Evolutionary conservation across 64 coral and sea anemone genomes (phyloP), one percentile per base, ranked within the genome.

Genomic region (Montipora efflorescens): DNA sequence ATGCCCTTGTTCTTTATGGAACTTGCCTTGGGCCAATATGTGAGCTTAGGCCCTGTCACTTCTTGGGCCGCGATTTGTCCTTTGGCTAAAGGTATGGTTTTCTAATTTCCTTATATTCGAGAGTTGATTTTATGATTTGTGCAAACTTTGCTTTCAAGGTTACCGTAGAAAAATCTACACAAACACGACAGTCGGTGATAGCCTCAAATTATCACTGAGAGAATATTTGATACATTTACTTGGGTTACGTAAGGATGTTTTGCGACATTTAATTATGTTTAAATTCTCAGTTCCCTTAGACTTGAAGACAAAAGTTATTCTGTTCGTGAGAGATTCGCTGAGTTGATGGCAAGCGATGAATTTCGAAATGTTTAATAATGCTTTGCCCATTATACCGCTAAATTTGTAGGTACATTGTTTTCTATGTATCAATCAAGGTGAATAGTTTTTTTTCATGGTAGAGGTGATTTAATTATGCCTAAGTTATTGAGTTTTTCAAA

Each of bases 1-100:
- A 99, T 99, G 98, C 98, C 98, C 21, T 83, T 99, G 52, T 99
- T 99, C 84, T 99, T 99, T 67, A 99, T 99, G 98, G 98, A 99
- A 90, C 82, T 99, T 20, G 95, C 98, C 1, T 84, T 99, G 0
- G 98, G 98, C 0, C 98, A 99, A 55, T 96, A 87, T 48, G 77
- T 99, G 5, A 93, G 94, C 18, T 90, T 99, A 11, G 98, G 98
- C 11, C 98, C 98, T 2, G 98, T 99, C 5, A 99, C 92, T 10
- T 99, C 98, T 8, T 99, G 98, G 98, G 98, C 98, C 6, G 98
- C 98, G 4, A 99, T 99, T 75, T 99, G 95, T 36, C 98, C 98
- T 1, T 76, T 99, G 4, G 89, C 79, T 11, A 99, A 99, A 99
- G 98, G 98, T 99, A 96, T 71, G 82, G 58, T 61, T 48, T 22